phyloP scores from a whole-genome alignment of 2,888 invertebrate species.

The Tachina fera region DNA sequence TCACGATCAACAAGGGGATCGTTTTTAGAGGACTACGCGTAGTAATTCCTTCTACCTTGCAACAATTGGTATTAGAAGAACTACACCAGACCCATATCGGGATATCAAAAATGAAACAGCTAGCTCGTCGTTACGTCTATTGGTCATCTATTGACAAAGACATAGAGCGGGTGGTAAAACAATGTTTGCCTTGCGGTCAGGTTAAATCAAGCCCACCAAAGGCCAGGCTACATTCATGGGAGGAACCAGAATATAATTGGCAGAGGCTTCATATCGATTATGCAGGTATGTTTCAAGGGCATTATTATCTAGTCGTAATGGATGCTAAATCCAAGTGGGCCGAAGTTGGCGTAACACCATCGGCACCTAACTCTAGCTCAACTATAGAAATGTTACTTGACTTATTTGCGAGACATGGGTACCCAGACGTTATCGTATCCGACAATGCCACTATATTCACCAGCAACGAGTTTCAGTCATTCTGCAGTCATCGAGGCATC shows the following conservation, averaged over 20 bases:
- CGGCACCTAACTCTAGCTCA: constrained; percentile 55
- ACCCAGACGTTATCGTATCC: constrained; percentile 58
- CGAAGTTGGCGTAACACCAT: background rate
- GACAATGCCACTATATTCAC: constrained; percentile 50
- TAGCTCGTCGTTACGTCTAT: constrained; percentile 74
- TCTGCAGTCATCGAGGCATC: constrained; percentile 21
- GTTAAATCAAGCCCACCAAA: constrained; percentile 48
- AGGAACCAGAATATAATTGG: constrained; percentile 64
- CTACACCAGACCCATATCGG: too few relatives aligned
- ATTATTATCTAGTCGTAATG: constrained; percentile 5
- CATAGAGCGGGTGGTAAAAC: constrained; percentile 73
- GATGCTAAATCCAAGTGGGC: too few relatives aligned
- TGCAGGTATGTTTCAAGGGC: constrained; percentile 45
- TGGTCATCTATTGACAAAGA: constrained; percentile 76
- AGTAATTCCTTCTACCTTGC: too few relatives aligned
- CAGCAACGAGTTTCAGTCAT: constrained; percentile 38
- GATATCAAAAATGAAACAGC: too few relatives aligned
- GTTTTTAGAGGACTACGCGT: too few relatives aligned
- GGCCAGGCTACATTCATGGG: constrained; percentile 55
- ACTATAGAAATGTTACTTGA: constrained; percentile 61
- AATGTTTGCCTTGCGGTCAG: constrained; percentile 25
- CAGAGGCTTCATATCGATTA: constrained; percentile 43
- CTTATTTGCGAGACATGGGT: constrained; percentile 49
- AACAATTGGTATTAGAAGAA: too few relatives aligned
- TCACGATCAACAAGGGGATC: too few relatives aligned